These are phyloP conservation scores for Microtus pennsylvanicus DNA, from an alignment of 2,113 vertebrate genomes.

Conservation along the genomic window DNA sequence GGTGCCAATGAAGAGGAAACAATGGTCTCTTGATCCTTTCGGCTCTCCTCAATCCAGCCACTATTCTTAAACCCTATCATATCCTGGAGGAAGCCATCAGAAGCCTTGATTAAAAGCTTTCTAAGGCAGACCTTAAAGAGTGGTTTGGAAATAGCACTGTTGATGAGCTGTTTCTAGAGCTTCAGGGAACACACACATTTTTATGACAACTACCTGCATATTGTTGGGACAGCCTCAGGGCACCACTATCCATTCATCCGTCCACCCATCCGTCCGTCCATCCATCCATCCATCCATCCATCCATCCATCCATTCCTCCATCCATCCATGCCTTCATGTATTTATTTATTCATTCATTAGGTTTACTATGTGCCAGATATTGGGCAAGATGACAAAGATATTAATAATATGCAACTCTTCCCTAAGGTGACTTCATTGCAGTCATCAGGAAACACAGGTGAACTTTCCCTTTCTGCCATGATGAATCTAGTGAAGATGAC, in stretches of 20 bases:
- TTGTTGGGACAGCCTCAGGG: not conserved
- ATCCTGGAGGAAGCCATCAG: slow-evolving; percentile 71
- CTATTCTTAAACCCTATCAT: not conserved
- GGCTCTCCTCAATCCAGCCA: slow-evolving; percentile 1
- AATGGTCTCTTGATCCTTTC: not conserved
- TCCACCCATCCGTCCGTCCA: not conserved
- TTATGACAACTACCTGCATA: not conserved
- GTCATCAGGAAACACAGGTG: not conserved
- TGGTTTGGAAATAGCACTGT: slow-evolving; percentile 72
- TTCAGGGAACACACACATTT: not conserved
- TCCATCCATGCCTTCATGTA: not conserved
- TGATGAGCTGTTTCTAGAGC: not conserved
- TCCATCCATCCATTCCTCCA: not conserved
- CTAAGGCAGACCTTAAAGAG: slow-evolving; percentile 65
- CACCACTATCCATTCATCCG: no score
- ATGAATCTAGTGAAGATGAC: not conserved
- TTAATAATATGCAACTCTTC: not conserved
- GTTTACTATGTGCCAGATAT: not conserved
- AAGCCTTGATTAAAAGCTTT: slow-evolving; percentile 74
- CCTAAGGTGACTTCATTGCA: not conserved
- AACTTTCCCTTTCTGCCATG: no score
- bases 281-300: no score
- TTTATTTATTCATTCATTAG: not conserved
- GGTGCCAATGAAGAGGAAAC: slow-evolving; percentile 51
- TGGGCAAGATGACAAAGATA: not conserved